A percentile compares a stretch with the other conserved stretches of the same genome.
Conservation (phyloP, 2,797 vertebrate genomes). For the Ciconia nigra region DNA sequence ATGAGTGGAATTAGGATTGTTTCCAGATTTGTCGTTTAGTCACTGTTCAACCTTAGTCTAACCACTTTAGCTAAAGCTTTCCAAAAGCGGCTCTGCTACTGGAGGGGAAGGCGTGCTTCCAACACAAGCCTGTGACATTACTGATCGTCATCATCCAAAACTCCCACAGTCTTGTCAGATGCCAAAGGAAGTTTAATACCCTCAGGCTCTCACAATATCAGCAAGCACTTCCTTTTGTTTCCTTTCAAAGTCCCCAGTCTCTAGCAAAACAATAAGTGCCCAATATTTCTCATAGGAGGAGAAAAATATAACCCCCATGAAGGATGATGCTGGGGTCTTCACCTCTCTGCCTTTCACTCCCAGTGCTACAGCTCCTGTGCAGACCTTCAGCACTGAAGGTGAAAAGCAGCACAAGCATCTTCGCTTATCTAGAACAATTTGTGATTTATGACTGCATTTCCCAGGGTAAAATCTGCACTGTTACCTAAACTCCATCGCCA, state of each 20-base stretch:
- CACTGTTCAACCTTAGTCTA: neutral
- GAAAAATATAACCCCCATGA: neutral
- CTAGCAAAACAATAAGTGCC: neutral
- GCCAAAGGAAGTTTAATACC: neutral
- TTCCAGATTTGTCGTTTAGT: neutral
- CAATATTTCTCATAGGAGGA: neutral
- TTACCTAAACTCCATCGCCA: neutral
- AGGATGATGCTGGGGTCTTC: neutral
- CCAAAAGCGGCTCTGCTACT: neutral
- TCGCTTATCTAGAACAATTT: neutral
- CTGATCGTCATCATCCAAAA: neutral
- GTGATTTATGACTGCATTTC: neutral
- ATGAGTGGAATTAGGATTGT: neutral
- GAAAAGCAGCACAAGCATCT: neutral
- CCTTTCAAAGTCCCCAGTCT: neutral
- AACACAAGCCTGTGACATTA: neutral
- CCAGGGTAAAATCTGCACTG: neutral
- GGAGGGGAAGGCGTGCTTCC: neutral
- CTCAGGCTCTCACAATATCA: neutral
- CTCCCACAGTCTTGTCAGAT: neutral
- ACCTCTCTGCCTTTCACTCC: neutral
- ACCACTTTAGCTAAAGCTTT: neutral
- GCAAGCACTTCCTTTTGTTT: neutral
- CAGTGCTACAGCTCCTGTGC: neutral
- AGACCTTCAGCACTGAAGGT: neutral